Evolutionary conservation across 2,888 invertebrate species (phyloP).

Genomic region (Catocala nupta): DNA sequence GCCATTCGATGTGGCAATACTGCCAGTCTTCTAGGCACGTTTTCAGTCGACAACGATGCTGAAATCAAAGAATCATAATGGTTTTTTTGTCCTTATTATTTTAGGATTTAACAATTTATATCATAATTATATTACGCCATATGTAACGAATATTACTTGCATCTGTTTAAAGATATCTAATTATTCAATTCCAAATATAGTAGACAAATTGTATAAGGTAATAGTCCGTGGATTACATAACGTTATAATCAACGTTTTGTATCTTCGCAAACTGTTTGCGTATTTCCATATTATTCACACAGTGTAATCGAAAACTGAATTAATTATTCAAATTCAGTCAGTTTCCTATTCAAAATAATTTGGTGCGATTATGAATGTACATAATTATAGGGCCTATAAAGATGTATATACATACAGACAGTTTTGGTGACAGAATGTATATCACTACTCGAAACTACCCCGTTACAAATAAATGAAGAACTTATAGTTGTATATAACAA

Average conservation of each 20-base stretch:
- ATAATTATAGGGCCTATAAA: slow-evolving; percentile 52
- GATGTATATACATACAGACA: slow-evolving; percentile 8
- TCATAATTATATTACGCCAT: no score
- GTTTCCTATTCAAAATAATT: slow-evolving; percentile 56
- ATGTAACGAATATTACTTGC: no score
- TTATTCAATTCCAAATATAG: no score
- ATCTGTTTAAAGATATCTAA: no score
- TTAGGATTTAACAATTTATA: no score
- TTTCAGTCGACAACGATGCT: no score
- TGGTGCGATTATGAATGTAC: slow-evolving; percentile 63
- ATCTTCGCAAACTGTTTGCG: slow-evolving; percentile 25
- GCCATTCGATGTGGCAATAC: no score
- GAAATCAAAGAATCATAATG: no score
- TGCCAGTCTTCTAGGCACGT: no score
- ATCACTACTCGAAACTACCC: background rate
- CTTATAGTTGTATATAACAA: no score
- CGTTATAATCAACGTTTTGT: slow-evolving; percentile 37
- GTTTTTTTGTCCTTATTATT: no score
- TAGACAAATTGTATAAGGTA: slow-evolving; percentile 7
- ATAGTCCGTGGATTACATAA: slow-evolving; percentile 10
- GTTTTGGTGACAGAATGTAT: background rate
- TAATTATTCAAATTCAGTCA: slow-evolving; percentile 54
- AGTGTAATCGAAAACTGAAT: slow-evolving; percentile 55
- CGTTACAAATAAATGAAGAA: no score
- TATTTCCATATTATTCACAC: slow-evolving; percentile 54